Percentiles rank a stretch among this genome's conserved stretches.
These are phyloP conservation scores for Marasmarcha lunaedactyla DNA, from an alignment of 2,888 invertebrate species.

Conservation along the genomic window DNA sequence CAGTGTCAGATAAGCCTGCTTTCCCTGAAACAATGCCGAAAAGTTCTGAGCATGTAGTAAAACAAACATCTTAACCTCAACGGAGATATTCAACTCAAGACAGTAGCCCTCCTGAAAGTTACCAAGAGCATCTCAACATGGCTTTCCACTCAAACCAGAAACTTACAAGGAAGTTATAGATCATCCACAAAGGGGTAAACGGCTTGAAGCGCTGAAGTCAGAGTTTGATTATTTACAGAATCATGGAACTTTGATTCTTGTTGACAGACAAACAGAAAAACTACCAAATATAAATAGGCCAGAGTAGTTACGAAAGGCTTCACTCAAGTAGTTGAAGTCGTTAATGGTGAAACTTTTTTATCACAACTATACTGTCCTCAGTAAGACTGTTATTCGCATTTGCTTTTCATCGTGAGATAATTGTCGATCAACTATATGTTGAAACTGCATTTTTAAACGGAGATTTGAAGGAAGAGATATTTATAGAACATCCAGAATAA, in stretches of 20 bases:
- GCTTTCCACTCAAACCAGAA: background rate
- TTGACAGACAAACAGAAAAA: too few relatives aligned
- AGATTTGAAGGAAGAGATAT: background rate
- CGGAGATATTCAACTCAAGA: background rate
- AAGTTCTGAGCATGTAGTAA: background rate
- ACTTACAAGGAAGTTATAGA: background rate
- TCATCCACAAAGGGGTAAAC: background rate
- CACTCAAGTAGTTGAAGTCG: too few relatives aligned
- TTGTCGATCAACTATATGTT: background rate
- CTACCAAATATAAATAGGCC: too few relatives aligned
- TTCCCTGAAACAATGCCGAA: background rate
- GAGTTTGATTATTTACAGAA: slow-evolving; percentile 2
- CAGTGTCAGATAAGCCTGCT: background rate
- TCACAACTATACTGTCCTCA: too few relatives aligned
- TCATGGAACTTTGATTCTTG: slow-evolving; percentile 1
- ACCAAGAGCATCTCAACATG: background rate
- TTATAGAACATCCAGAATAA: background rate
- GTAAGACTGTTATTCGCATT: too few relatives aligned
- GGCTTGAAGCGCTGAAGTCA: background rate
- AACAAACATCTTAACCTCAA: background rate
- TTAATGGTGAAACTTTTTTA: background rate
- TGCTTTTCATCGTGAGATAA: background rate
- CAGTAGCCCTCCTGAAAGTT: background rate
- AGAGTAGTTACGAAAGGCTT: too few relatives aligned
- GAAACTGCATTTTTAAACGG: background rate